These are phyloP conservation scores for Antigone vipio DNA, from an alignment of 2,113 vertebrate genomes.

Conservation along the genomic window DNA sequence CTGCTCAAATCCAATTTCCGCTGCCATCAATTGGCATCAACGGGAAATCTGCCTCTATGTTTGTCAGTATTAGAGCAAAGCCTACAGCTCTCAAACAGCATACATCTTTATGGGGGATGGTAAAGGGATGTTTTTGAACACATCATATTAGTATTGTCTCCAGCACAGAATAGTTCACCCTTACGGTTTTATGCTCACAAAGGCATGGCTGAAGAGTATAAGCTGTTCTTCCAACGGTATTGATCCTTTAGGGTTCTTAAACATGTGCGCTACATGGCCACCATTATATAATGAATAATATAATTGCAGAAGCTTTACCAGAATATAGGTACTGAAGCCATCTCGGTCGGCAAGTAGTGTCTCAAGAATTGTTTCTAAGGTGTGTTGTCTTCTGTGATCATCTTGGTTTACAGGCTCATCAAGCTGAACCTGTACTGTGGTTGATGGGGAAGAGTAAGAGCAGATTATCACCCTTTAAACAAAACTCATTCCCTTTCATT, in stretches of 20 bases:
- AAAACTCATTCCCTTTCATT: background rate
- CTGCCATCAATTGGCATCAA: background rate
- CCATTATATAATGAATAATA: background rate
- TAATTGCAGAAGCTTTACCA: background rate
- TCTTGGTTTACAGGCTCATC: background rate
- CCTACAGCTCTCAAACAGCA: background rate
- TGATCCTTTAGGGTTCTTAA: background rate
- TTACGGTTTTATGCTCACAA: background rate
- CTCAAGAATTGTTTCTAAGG: background rate
- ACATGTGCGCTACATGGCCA: background rate
- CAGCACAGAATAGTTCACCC: background rate
- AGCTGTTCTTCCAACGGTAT: background rate
- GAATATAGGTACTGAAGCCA: background rate
- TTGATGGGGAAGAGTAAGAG: background rate
- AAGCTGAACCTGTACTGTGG: background rate
- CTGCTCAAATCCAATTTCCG: background rate
- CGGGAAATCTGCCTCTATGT: background rate
- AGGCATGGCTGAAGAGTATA: background rate
- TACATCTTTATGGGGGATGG: rapidly evolving
- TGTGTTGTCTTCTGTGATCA: background rate
- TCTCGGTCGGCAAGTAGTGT: background rate
- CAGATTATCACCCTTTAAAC: background rate
- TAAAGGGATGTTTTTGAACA: background rate
- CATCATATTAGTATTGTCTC: background rate
- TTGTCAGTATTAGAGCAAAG: background rate